Conservation (phyloP, 2,797 vertebrate species). For the Myotis planiceps region DNA sequence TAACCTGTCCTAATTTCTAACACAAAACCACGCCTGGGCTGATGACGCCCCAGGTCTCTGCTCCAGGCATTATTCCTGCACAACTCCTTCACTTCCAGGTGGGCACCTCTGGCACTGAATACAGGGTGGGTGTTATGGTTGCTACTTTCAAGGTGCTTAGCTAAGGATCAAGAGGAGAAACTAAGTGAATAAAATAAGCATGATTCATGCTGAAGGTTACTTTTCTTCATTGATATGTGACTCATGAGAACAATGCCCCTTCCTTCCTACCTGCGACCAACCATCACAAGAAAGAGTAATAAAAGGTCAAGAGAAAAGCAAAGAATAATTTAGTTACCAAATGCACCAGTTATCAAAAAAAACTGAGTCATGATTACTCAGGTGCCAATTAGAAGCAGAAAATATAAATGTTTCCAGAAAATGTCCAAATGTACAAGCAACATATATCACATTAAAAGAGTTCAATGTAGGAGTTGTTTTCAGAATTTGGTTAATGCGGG, state of each 20-base stretch:
- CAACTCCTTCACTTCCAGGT: neutral
- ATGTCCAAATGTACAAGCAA: conserved; percentile 2
- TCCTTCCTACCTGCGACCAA: neutral
- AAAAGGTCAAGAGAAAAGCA: conserved; percentile 24
- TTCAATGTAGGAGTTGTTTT: neutral
- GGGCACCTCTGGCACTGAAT: neutral
- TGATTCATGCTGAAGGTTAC: neutral
- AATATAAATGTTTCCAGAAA: conserved; percentile 50
- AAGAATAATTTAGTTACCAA: conserved; percentile 29
- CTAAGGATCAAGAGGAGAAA: neutral
- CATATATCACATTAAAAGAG: neutral
- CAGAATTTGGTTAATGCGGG: conserved; percentile 21
- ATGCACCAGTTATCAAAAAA: neutral
- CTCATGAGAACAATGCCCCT: neutral
- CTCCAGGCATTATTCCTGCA: neutral
- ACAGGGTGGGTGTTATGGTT: neutral
- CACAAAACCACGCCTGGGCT: fast-evolving
- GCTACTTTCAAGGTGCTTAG: neutral
- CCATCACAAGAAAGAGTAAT: neutral
- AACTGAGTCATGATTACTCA: neutral
- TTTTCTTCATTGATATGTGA: neutral
- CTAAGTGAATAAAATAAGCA: neutral
- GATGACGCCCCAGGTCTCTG: neutral
- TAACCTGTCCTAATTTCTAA: neutral
- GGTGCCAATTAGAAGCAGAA: neutral